These are phyloP conservation scores for Dasyprocta punctata DNA, from an alignment of 2,113 vertebrate genomes.

Conservation along the genomic window DNA sequence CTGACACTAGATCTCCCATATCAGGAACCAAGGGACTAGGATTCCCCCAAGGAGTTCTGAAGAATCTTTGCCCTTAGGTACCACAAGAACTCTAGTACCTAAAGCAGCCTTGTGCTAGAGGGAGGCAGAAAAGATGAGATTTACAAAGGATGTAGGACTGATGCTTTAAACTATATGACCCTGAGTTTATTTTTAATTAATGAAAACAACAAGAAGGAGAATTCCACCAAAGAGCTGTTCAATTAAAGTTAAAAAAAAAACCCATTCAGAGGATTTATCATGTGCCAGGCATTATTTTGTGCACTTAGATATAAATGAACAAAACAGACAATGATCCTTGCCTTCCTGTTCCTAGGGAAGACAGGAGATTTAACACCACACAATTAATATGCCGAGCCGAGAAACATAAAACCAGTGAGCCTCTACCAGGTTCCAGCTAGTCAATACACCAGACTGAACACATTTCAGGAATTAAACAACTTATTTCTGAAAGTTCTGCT, in stretches of 20 bases:
- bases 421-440: background rate
- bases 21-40: background rate
- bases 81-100: background rate
- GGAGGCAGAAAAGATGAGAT: background rate
- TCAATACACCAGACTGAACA: background rate
- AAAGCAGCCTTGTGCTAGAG: background rate
- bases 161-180: background rate
- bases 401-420: background rate
- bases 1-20: background rate
- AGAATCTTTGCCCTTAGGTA: background rate
- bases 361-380: background rate
- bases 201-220: background rate
- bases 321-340: background rate
- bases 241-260: background rate
- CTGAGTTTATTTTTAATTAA: background rate
- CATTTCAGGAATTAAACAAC: background rate
- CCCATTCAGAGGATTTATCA: background rate
- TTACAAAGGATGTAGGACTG: background rate
- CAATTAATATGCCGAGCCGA: background rate
- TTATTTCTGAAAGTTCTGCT: constrained; percentile 14
- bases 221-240: background rate
- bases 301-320: background rate
- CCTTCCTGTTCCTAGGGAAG: background rate
- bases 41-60: background rate
- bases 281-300: background rate